Evolutionary conservation across 2,888 invertebrate genomes (phyloP).

Genomic region (Branchellion lobata): DNA sequence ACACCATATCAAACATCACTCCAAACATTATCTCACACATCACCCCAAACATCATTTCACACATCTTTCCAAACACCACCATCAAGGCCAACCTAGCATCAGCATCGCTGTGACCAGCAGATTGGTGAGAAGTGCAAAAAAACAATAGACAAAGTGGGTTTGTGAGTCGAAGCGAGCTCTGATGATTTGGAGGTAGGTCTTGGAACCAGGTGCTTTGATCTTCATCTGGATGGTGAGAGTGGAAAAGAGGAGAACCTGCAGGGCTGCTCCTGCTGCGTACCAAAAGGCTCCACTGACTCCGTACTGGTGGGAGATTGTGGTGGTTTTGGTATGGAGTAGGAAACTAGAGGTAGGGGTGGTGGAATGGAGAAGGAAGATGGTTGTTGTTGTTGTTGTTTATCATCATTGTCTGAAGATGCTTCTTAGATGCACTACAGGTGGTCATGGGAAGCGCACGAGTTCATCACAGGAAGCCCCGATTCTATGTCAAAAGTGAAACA

Average conservation of each 20-base stretch:
- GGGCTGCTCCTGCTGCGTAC: constrained; percentile 61
- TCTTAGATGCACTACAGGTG: too few relatives aligned
- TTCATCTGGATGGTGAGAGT: constrained; percentile 60
- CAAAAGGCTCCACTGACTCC: constrained; percentile 62
- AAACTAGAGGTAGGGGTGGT: neutral
- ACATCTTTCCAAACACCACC: neutral
- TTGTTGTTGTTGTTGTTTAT: neutral
- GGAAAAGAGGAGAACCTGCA: constrained; percentile 57
- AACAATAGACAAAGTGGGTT: constrained; percentile 60
- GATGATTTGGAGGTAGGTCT: constrained; percentile 62
- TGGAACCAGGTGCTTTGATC: constrained; percentile 61
- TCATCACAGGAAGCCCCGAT: too few relatives aligned
- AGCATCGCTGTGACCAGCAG: constrained; percentile 61
- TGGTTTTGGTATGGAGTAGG: too few relatives aligned
- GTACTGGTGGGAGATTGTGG: constrained; percentile 54
- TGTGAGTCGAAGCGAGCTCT: constrained; percentile 59
- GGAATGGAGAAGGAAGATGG: neutral
- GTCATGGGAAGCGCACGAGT: too few relatives aligned
- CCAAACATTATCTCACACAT: neutral
- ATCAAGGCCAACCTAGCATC: constrained; percentile 59
- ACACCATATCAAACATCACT: neutral
- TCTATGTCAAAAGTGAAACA: too few relatives aligned
- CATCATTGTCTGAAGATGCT: too few relatives aligned
- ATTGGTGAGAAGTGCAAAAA: constrained; percentile 61
- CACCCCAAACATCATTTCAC: too few relatives aligned